A percentile compares a stretch with the other conserved stretches of the same genome.
Evolutionary conservation across 2,888 invertebrate species (phyloP).

Genomic region (Xestia xanthographa): DNA sequence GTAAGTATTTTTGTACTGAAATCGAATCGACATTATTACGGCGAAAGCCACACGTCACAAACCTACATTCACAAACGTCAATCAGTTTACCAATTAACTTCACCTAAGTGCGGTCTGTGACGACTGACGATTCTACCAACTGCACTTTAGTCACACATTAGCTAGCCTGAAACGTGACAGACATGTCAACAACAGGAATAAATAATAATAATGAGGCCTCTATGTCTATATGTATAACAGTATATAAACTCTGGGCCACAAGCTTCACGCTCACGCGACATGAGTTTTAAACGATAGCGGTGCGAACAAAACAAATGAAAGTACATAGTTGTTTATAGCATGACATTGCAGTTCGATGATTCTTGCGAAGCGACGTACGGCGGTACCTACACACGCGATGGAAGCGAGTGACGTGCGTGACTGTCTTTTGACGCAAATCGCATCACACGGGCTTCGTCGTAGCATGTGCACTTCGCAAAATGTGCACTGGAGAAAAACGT

Average conservation of each 20-base stretch:
- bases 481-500: too few species aligned
- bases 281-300: not conserved
- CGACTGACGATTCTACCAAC: not conserved
- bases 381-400: not conserved
- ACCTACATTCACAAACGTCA: conserved; percentile 14
- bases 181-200: conserved; percentile 25
- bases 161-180: conserved; percentile 2
- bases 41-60: not conserved
- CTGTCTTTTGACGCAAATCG: not conserved
- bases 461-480: too few species aligned
- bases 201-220: conserved; percentile 46
- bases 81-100: conserved; percentile 26
- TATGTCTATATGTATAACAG: conserved; percentile 28
- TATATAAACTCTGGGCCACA: not conserved
- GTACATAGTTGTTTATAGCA: not conserved
- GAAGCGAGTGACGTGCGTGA: not conserved
- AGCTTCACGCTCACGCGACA: not conserved
- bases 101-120: conserved; percentile 14
- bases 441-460: not conserved
- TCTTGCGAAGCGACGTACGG: not conserved
- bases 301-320: not conserved
- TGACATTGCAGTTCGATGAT: not conserved
- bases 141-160: conserved; percentile 25
- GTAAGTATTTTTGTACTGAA: not conserved
- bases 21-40: not conserved